Percentiles rank a stretch among this genome's conserved stretches.
Evolutionary conservation across 2,888 invertebrate species (phyloP).

Genomic region (Arge pagana): DNA sequence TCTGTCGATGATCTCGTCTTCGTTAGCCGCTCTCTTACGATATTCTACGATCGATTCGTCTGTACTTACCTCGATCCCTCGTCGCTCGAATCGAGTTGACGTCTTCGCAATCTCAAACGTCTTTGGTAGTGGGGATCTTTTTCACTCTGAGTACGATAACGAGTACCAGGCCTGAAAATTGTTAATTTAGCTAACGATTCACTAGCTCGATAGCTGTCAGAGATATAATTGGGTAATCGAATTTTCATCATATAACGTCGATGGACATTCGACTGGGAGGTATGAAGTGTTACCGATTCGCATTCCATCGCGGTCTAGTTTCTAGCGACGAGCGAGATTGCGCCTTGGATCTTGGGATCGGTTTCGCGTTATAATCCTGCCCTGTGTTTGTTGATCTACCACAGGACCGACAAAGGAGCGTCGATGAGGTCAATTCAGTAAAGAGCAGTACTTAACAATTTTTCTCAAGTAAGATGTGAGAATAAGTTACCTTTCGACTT

Average conservation of each 20-base stretch:
- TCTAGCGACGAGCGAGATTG: slow-evolving; percentile 45
- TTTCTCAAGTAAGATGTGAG: background rate
- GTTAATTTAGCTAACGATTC: too few species aligned
- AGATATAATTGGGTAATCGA: too few species aligned
- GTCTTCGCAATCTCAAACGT: slow-evolving; percentile 69
- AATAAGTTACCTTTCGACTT: slow-evolving; percentile 46
- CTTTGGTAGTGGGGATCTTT: slow-evolving; percentile 82
- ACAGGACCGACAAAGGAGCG: background rate
- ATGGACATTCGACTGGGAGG: too few species aligned
- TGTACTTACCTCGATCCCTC: slow-evolving; percentile 53
- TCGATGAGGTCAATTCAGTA: background rate
- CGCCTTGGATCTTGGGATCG: slow-evolving; percentile 40
- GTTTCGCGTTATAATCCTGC: too few species aligned
- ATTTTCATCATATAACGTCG: too few species aligned
- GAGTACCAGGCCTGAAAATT: slow-evolving; percentile 70
- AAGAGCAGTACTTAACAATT: background rate
- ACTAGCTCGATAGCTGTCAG: slow-evolving; percentile 42
- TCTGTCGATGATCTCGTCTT: slow-evolving; percentile 29
- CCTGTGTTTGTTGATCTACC: slow-evolving; percentile 41
- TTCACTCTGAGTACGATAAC: slow-evolving; percentile 88
- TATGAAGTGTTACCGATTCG: slow-evolving; percentile 47
- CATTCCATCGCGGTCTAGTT: slow-evolving; percentile 52
- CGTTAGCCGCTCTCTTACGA: background rate
- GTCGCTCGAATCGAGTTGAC: slow-evolving; percentile 59
- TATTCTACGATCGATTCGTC: slow-evolving; percentile 1